Percentiles rank a stretch among this genome's conserved stretches.
Conservation (phyloP, 2,888 invertebrate genomes). For the Aporophyla lueneburgensis region DNA sequence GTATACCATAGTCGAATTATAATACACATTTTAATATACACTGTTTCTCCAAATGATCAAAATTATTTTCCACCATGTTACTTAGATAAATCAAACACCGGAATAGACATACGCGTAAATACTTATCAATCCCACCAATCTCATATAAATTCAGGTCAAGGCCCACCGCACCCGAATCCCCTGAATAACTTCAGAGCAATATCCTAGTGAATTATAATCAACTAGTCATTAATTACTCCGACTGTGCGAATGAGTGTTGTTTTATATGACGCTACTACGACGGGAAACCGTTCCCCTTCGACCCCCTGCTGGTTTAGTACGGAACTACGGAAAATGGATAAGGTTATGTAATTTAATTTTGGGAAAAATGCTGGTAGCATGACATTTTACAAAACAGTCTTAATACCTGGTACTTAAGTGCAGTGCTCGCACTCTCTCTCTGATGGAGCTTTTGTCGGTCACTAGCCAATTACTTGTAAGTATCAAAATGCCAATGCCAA, state of each 20-base stretch:
- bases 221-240: conserved; percentile 72
- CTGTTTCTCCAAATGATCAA: too few species aligned
- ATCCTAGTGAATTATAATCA: conserved; percentile 65
- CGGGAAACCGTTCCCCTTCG: conserved; percentile 62
- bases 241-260: conserved; percentile 68
- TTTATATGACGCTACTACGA: conserved; percentile 66
- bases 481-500: not conserved
- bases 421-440: not conserved
- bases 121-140: conserved; percentile 16
- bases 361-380: not conserved
- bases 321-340: conserved; percentile 45
- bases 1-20: too few species aligned
- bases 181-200: conserved; percentile 33
- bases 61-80: not conserved
- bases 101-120: not conserved
- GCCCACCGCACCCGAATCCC: conserved; percentile 4
- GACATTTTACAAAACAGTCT: not conserved
- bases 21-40: too few species aligned
- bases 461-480: too few species aligned
- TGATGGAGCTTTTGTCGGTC: not conserved
- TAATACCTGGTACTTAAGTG: not conserved
- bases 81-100: not conserved
- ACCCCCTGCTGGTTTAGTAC: conserved; percentile 46
- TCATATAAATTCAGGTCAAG: conserved; percentile 35
- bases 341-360: not conserved